Percentiles rank a stretch among this genome's conserved stretches.
Evolutionary conservation across 2,888 invertebrate species (phyloP).

Genomic region (Acanthosepion lycidas): DNA sequence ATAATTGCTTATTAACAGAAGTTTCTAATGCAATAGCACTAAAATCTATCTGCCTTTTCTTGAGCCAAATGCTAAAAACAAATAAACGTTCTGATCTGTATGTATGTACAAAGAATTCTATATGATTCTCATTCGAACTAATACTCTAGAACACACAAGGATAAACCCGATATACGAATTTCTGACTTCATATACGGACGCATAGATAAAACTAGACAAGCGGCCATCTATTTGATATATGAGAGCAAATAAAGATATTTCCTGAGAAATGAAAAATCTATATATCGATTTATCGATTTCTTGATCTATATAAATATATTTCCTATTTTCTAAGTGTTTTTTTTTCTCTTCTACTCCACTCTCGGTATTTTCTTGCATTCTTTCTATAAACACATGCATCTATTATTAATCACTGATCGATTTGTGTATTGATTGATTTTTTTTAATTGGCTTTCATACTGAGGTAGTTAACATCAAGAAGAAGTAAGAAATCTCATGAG

Average conservation of each 20-base stretch:
- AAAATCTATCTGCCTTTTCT: no score
- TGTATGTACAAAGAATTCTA: no score
- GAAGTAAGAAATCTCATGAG: not conserved
- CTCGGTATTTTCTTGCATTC: no score
- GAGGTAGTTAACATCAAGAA: not conserved
- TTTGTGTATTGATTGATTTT: not conserved
- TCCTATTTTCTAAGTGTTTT: not conserved
- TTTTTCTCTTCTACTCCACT: no score
- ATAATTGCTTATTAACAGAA: no score
- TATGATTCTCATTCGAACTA: not conserved
- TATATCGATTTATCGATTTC: not conserved
- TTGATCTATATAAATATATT: not conserved
- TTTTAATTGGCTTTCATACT: not conserved
- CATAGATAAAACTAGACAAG: not conserved
- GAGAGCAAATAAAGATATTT: slow-evolving; percentile 7
- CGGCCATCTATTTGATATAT: not conserved
- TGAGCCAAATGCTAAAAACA: no score
- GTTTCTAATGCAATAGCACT: no score
- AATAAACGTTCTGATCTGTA: no score
- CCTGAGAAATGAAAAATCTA: not conserved
- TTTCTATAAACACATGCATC: not conserved
- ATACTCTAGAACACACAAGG: not conserved
- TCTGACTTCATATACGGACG: not conserved
- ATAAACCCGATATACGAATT: not conserved
- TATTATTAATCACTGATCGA: not conserved